These are phyloP conservation scores for Parauchenoglanis ngamensis DNA, from an alignment of 2,797 vertebrate species.

Conservation along the genomic window DNA sequence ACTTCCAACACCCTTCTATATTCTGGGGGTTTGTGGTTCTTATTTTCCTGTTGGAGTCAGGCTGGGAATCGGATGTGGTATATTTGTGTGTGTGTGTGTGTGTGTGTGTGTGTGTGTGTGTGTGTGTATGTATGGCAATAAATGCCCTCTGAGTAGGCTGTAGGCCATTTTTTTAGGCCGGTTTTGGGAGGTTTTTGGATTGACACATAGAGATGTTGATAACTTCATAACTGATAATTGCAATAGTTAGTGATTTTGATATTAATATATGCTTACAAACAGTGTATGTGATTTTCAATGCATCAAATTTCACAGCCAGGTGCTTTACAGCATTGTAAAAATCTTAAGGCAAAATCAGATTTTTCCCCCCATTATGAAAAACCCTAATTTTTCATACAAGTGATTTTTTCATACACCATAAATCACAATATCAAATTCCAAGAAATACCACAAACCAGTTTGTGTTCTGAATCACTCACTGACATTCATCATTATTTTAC, in stretches of 20 bases:
- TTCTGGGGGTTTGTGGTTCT: constrained; percentile 24
- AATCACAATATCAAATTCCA: constrained; percentile 22
- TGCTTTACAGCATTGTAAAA: background rate
- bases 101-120: constrained; percentile 6
- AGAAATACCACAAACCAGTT: constrained; percentile 26
- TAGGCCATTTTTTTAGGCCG: background rate
- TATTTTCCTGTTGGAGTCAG: constrained; percentile 52
- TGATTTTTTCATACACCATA: constrained; percentile 12
- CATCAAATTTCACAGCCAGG: background rate
- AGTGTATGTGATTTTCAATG: background rate
- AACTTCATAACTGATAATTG: background rate
- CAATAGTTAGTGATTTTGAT: background rate
- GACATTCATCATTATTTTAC: constrained; percentile 26
- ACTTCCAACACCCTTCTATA: constrained; percentile 35
- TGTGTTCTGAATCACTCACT: constrained; percentile 11
- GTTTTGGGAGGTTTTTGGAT: background rate
- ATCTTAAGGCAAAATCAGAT: background rate
- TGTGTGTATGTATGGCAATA: constrained; percentile 34
- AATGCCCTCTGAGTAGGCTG: constrained; percentile 26
- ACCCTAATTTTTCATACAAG: background rate
- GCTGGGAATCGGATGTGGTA: constrained; percentile 44
- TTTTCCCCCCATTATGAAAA: background rate
- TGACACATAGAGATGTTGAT: background rate
- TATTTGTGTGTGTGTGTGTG: background rate
- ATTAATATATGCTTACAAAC: background rate